phyloP scores from a whole-genome alignment of 2,888 invertebrate species.

The Pyralis farinalis region DNA sequence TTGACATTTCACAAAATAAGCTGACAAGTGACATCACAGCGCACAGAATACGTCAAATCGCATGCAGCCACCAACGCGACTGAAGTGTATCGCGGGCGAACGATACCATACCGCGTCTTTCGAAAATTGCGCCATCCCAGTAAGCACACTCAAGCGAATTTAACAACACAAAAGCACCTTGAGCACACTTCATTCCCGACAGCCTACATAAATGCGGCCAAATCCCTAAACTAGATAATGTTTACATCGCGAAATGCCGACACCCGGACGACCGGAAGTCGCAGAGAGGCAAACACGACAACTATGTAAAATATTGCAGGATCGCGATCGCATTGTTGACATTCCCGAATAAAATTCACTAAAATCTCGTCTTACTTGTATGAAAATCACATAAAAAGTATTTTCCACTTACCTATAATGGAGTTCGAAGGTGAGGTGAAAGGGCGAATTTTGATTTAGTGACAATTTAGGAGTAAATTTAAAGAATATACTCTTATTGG shows the following conservation, averaged over 20 bases:
- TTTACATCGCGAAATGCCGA: slow-evolving; percentile 80
- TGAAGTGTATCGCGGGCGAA: slow-evolving; percentile 81
- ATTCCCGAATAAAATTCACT: slow-evolving; percentile 85
- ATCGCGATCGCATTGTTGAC: slow-evolving; percentile 88
- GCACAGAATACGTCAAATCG: slow-evolving; percentile 81
- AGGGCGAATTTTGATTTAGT: slow-evolving; percentile 84
- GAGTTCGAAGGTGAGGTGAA: slow-evolving; percentile 83
- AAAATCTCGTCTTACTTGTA: slow-evolving; percentile 82
- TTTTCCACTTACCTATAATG: slow-evolving; percentile 87
- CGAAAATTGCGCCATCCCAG: slow-evolving; percentile 82
- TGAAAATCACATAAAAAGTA: slow-evolving; percentile 80
- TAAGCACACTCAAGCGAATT: slow-evolving; percentile 78
- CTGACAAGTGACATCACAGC: slow-evolving; percentile 78
- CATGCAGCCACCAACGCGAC: slow-evolving; percentile 81
- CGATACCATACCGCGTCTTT: slow-evolving; percentile 81
- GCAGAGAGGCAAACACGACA: slow-evolving; percentile 85
- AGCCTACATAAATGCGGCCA: slow-evolving; percentile 63
- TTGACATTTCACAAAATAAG: slow-evolving; percentile 78
- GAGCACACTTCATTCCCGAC: slow-evolving; percentile 76
- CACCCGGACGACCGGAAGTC: slow-evolving; percentile 80
- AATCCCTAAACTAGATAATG: slow-evolving; percentile 76
- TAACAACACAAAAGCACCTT: slow-evolving; percentile 78
- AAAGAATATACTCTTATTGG: slow-evolving; percentile 89
- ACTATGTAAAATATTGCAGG: slow-evolving; percentile 90
- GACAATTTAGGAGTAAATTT: slow-evolving; percentile 86